Percentiles rank a stretch among this genome's conserved stretches.
phyloP scores from a whole-genome alignment of 1,140 invertebrate species.

The Drosophila micromelanica region DNA sequence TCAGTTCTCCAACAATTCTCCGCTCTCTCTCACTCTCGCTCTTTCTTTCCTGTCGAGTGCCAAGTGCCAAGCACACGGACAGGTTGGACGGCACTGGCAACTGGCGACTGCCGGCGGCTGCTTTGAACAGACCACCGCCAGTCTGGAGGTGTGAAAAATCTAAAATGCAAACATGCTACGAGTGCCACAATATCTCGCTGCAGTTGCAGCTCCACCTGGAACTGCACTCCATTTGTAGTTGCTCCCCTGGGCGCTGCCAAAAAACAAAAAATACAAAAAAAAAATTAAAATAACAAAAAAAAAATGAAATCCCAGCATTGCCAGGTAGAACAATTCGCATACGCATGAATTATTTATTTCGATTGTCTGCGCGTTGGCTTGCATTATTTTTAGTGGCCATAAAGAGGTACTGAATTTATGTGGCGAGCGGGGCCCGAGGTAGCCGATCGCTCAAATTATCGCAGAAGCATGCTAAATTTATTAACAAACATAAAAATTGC shows the following conservation, averaged over 20 bases:
- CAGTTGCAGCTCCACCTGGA: not conserved
- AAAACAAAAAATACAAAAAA: conserved; percentile 46
- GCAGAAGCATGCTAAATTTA: conserved; percentile 80
- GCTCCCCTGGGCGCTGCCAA: conserved; percentile 70
- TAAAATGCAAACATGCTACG: conserved; percentile 76
- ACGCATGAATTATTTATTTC: conserved; percentile 82
- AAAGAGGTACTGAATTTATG: conserved; percentile 43
- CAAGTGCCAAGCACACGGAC: conserved; percentile 69
- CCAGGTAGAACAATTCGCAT: conserved; percentile 35
- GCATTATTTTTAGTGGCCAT: conserved; percentile 61
- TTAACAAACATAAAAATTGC: conserved; percentile 83
- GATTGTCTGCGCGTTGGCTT: conserved; percentile 60
- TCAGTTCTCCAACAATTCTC: too few relatives aligned
- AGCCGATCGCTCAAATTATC: conserved; percentile 76
- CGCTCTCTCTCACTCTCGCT: not conserved
- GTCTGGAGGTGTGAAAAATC: conserved; percentile 75
- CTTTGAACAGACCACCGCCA: conserved; percentile 76
- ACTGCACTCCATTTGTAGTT: conserved; percentile 74
- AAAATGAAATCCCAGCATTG: conserved; percentile 44
- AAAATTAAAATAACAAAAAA: conserved; percentile 13
- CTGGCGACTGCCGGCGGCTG: conserved; percentile 65
- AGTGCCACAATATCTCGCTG: conserved; percentile 22
- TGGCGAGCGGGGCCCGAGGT: conserved; percentile 7
- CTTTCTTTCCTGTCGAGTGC: conserved; percentile 21
- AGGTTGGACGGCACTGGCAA: conserved; percentile 47